A percentile compares a stretch with the other conserved stretches of the same genome.
Conservation (phyloP, 2,797 vertebrate species). For the Malacoctenus gilli region DNA sequence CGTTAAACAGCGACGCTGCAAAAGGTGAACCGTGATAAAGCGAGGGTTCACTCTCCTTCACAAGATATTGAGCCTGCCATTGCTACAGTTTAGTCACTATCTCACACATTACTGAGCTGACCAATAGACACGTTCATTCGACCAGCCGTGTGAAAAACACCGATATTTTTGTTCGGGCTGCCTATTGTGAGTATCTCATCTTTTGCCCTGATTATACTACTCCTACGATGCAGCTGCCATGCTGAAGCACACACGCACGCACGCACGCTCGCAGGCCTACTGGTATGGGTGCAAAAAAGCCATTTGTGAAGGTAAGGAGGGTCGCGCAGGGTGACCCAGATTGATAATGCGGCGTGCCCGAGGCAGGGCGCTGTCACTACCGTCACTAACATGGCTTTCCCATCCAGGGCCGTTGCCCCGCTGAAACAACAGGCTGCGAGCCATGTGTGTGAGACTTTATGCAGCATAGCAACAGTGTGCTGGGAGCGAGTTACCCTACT, state of each 20-base stretch:
- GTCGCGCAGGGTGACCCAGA: slow-evolving; percentile 50
- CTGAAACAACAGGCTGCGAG: slow-evolving; percentile 55
- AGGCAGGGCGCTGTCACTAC: slow-evolving; percentile 47
- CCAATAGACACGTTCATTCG: too few species aligned
- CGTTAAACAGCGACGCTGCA: too few species aligned
- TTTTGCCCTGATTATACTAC: neutral
- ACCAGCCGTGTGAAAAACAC: too few species aligned
- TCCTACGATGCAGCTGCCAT: too few species aligned
- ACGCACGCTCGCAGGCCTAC: neutral
- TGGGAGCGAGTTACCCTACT: slow-evolving; percentile 33
- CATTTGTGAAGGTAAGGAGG: slow-evolving; percentile 28
- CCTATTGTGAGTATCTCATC: neutral
- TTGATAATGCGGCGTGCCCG: slow-evolving; percentile 52
- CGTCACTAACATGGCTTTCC: slow-evolving; percentile 47
- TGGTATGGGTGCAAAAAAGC: slow-evolving; percentile 17
- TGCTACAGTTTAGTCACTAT: too few species aligned
- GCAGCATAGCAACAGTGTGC: slow-evolving; percentile 59
- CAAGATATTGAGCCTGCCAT: too few species aligned
- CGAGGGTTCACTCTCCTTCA: too few species aligned
- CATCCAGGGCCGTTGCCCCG: slow-evolving; percentile 38
- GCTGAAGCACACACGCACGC: too few species aligned
- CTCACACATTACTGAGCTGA: too few species aligned
- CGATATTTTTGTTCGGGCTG: too few species aligned
- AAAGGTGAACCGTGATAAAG: too few species aligned
- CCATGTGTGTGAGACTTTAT: slow-evolving; percentile 48